Base-by-base conservation (phyloP, 2,113 vertebrate species). In the Actinemys pallida region DNA sequence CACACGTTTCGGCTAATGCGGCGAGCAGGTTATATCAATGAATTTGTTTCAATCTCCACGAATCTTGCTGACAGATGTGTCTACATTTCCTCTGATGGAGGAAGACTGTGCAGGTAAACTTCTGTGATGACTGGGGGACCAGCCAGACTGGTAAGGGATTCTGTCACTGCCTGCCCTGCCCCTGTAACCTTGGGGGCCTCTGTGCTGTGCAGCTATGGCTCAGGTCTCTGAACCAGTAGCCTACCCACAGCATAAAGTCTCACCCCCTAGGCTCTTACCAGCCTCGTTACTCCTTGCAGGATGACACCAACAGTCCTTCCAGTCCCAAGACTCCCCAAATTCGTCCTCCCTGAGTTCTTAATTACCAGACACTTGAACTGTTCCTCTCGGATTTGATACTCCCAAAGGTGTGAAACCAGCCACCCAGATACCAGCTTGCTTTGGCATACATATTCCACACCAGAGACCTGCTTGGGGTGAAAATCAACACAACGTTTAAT, bases 41-140 rank as follows among this genome's bases (percentile, higher is more conserved):
- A 99, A 95, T 99, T 99, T 50, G 99, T 99, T 90, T 99, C 99
- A 81, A 99, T 99, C 93, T 99, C 99, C 82, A 99, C 99, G 88
- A 99, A 99, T 92, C 97, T 99, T 95, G 99, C 99, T 0, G 99
- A 99, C 96, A 99, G 99, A 92, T 99, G 99, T 79, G 99, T 99
- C 78, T 99, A 99, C 96, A 99, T 99, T 97, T 99, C 99, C 17
- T 99, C 99, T 50, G 99, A 99, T 84, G 99, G 99, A 90, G 99
- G 99, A n/a, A 98, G 99, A 31, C 94, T 99, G 84, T 99, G 99
- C 98, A 99, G 99, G 99, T 99, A 97, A 90, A 54, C 19, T 16
- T 92, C 62, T 86, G n/a, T 93, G 81, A 84, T 65, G 56, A 53
- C 82, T 2, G 49, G 4, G n/a, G 19, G n/a, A 72, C n/a, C 19